Percentiles rank a stretch among this genome's conserved stretches.
Conservation (phyloP, 1,140 invertebrate genomes). For the Anadara kagoshimensis region DNA sequence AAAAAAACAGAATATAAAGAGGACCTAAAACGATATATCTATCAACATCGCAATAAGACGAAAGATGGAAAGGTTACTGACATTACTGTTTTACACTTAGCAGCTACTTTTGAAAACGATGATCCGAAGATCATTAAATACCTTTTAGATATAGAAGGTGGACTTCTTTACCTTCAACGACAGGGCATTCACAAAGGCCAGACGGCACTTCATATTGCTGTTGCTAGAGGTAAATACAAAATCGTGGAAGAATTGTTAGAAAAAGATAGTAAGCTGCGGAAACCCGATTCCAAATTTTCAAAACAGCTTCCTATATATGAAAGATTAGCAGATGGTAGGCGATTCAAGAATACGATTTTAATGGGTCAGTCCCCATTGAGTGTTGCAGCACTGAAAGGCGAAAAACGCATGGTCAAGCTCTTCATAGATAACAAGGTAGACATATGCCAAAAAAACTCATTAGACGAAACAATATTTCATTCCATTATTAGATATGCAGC, state of each 20-base stretch:
- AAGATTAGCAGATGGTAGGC: conserved; percentile 40
- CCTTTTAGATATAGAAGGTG: too few relatives aligned
- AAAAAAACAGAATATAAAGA: too few relatives aligned
- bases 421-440: conserved; percentile 37
- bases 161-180: too few relatives aligned
- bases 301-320: conserved; percentile 20
- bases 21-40: too few relatives aligned
- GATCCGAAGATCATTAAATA: too few relatives aligned
- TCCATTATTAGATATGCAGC: conserved; percentile 50
- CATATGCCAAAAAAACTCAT: conserved; percentile 30
- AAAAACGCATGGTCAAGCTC: conserved; percentile 41
- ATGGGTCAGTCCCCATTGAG: conserved; percentile 58
- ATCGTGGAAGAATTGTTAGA: conserved; percentile 37
- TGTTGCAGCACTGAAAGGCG: conserved; percentile 52
- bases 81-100: too few relatives aligned
- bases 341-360: conserved; percentile 56
- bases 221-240: conserved; percentile 49
- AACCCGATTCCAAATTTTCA: too few relatives aligned
- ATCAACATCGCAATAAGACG: too few relatives aligned
- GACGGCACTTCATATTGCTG: conserved; percentile 52
- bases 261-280: neutral
- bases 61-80: too few relatives aligned
- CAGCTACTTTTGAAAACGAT: too few relatives aligned
- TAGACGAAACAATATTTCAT: conserved; percentile 54
- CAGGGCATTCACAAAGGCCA: conserved; percentile 48